Evolutionary conservation across 2,113 vertebrate species (phyloP).

Genomic region (Penelope pileata): DNA sequence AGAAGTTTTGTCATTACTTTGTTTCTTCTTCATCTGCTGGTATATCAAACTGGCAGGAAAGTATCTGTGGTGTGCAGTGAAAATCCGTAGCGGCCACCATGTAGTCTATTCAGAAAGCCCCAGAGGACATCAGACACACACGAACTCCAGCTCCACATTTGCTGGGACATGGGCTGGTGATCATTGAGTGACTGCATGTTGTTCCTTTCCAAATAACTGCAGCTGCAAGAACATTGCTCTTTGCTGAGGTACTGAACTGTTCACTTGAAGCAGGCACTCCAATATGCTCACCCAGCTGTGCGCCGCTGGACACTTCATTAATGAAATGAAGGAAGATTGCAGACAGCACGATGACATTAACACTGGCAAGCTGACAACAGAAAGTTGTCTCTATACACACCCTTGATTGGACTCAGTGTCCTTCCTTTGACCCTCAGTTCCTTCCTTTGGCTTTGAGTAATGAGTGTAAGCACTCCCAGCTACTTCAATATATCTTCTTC

Average conservation of each 20-base stretch:
- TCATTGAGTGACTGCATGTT: rapidly evolving
- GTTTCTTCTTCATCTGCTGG: background rate
- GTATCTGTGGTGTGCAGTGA: background rate
- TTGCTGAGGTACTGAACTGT: background rate
- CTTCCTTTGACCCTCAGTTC: conserved; percentile 43
- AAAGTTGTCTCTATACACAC: background rate
- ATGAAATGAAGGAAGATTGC: background rate
- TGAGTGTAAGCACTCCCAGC: background rate
- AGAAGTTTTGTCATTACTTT: rapidly evolving
- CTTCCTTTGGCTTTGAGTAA: conserved; percentile 6
- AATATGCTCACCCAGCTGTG: background rate
- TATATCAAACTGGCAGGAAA: background rate
- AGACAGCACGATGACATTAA: background rate
- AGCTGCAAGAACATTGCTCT: background rate
- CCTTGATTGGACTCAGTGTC: background rate
- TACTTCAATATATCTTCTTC: background rate
- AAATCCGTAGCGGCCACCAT: background rate
- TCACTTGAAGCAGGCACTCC: background rate
- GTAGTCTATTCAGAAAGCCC: background rate
- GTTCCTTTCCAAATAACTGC: rapidly evolving
- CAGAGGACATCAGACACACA: rapidly evolving
- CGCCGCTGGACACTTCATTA: background rate
- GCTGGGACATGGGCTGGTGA: rapidly evolving
- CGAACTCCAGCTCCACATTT: background rate
- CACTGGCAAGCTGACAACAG: background rate